Percentiles rank a stretch among this genome's conserved stretches.
Evolutionary conservation across 2,113 vertebrate genomes (phyloP).

Genomic region (Chloropsis hardwickii): DNA sequence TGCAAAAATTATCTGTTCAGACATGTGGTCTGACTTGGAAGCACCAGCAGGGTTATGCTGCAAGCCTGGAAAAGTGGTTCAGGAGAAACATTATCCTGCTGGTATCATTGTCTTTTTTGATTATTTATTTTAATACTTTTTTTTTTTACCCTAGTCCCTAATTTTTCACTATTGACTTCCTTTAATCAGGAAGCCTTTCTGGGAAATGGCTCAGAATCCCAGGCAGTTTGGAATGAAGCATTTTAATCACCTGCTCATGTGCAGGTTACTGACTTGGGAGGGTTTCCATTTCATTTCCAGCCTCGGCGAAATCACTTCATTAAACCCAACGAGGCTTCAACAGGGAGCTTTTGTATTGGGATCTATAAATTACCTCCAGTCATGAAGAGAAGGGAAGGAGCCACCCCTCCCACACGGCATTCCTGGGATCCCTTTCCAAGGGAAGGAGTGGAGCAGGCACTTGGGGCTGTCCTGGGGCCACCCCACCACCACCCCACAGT

Average conservation of each 20-base stretch:
- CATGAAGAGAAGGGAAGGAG: background rate
- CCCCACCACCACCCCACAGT: background rate
- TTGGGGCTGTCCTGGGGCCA: background rate
- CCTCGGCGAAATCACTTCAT: background rate
- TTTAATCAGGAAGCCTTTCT: background rate
- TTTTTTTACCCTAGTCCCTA: background rate
- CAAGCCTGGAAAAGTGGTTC: background rate
- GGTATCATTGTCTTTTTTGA: too few relatives aligned
- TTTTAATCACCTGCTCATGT: background rate
- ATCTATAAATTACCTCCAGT: background rate
- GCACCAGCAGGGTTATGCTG: background rate
- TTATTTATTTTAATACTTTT: background rate
- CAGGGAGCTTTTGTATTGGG: background rate
- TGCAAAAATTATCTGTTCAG: background rate
- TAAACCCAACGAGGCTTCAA: slow-evolving; percentile 9
- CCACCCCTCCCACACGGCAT: rapidly evolving
- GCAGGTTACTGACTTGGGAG: background rate
- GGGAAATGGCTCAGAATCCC: background rate
- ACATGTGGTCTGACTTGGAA: background rate
- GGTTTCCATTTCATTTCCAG: background rate
- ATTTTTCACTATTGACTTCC: background rate
- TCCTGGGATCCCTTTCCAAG: background rate
- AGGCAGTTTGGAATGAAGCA: background rate
- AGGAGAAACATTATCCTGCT: background rate
- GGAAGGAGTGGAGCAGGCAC: background rate